These are phyloP conservation scores for Andrena chrysosceles DNA, from an alignment of 2,888 invertebrate genomes.

Conservation along the genomic window DNA sequence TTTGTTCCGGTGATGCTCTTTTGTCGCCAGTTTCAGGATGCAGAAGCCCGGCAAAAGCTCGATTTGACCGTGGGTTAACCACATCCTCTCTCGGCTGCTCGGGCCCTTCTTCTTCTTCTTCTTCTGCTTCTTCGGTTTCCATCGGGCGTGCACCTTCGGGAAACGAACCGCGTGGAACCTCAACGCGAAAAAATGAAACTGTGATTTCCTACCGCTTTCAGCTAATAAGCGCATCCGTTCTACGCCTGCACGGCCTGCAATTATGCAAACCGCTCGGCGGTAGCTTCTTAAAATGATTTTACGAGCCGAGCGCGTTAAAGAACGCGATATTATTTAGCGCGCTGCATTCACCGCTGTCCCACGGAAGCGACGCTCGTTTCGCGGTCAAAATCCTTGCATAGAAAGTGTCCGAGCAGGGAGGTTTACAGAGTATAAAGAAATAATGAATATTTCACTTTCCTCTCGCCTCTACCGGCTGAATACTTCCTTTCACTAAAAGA, in stretches of 20 bases:
- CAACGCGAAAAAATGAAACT: slow-evolving; percentile 54
- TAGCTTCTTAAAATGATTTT: slow-evolving; percentile 47
- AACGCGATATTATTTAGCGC: slow-evolving; percentile 41
- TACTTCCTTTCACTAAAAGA: slow-evolving; percentile 42
- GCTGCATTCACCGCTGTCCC: slow-evolving; percentile 41
- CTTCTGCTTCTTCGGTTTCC: slow-evolving; percentile 79
- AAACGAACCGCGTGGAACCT: slow-evolving; percentile 61
- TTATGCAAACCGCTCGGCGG: slow-evolving; percentile 66
- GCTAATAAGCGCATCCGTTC: slow-evolving; percentile 68
- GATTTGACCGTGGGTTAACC: slow-evolving; percentile 83
- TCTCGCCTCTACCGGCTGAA: neutral
- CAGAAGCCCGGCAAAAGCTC: slow-evolving; percentile 84
- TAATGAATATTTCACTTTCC: slow-evolving; percentile 29
- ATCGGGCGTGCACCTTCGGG: slow-evolving; percentile 61
- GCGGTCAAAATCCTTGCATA: slow-evolving; percentile 1
- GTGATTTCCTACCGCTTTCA: slow-evolving; percentile 67
- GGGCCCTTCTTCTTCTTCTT: slow-evolving; percentile 56
- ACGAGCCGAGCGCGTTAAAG: slow-evolving; percentile 50
- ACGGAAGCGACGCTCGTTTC: slow-evolving; percentile 46
- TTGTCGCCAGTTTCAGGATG: slow-evolving; percentile 80
- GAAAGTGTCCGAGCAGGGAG: slow-evolving; percentile 2
- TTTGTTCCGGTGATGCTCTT: slow-evolving; percentile 76
- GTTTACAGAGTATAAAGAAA: neutral
- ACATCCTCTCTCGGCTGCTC: slow-evolving; percentile 80
- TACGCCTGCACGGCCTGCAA: slow-evolving; percentile 50